Evolutionary conservation across 2,888 invertebrate genomes (phyloP).

Genomic region (Dryobotodes eremita): DNA sequence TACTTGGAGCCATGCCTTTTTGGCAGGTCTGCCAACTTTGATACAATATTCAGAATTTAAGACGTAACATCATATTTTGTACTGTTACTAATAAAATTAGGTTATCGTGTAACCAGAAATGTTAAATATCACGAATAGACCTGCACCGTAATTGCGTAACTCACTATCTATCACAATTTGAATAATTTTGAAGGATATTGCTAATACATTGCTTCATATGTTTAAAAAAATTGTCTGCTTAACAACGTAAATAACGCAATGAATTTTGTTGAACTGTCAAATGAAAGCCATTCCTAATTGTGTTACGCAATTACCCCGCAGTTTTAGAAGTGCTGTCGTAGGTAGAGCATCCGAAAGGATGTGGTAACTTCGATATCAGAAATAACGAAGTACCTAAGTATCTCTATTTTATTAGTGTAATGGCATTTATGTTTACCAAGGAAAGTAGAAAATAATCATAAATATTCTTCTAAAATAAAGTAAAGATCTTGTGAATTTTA

Average conservation of each 20-base stretch:
- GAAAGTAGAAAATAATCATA: not conserved
- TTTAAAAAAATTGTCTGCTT: no score
- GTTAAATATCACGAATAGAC: not conserved
- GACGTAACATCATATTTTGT: constrained; percentile 25
- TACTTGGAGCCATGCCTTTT: constrained; percentile 35
- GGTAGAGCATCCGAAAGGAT: not conserved
- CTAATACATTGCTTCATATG: no score
- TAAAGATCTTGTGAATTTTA: not conserved
- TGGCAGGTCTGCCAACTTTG: constrained; percentile 43
- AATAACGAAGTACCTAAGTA: not conserved
- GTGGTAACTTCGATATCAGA: not conserved
- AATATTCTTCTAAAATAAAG: not conserved
- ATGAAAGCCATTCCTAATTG: no score
- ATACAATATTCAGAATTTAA: constrained; percentile 42
- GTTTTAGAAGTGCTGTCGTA: not conserved
- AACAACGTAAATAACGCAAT: no score
- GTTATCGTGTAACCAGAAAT: not conserved
- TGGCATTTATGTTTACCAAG: not conserved
- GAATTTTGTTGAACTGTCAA: no score
- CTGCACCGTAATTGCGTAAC: no score
- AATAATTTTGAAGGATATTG: no score
- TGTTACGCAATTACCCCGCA: no score
- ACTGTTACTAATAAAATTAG: not conserved
- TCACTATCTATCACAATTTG: no score
- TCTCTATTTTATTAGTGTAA: not conserved